phyloP scores from a whole-genome alignment of 1,140 invertebrate species.

The Pseudomyrmex flavicornis region DNA sequence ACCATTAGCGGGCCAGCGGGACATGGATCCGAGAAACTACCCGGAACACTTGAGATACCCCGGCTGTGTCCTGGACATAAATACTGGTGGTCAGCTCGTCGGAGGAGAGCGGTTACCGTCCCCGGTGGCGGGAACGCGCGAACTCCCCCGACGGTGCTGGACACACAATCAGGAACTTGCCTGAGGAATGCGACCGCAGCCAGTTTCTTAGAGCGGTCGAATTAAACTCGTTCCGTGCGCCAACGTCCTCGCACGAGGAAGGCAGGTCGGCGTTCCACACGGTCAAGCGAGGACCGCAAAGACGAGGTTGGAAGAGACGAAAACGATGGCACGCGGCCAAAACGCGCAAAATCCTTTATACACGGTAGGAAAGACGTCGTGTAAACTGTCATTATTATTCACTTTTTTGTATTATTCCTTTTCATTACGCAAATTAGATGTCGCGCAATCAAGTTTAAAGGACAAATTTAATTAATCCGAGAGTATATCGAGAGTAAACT shows the following conservation, averaged over 20 bases:
- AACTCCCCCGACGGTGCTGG: constrained; percentile 71
- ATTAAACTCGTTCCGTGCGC: constrained; percentile 79
- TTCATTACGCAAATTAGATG: background rate
- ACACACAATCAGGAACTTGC: constrained; percentile 81
- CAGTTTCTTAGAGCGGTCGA: constrained; percentile 80
- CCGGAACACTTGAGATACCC: constrained; percentile 73
- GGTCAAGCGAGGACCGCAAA: constrained; percentile 61
- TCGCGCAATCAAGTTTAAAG: constrained; percentile 64
- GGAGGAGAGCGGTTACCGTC: constrained; percentile 66
- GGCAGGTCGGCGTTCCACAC: constrained; percentile 41
- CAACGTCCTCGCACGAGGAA: constrained; percentile 43
- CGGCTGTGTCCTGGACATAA: constrained; percentile 78
- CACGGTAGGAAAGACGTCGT: background rate
- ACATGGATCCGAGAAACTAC: constrained; percentile 70
- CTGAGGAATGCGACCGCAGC: constrained; percentile 79
- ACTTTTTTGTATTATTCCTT: background rate
- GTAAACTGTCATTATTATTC: background rate
- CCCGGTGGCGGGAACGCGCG: constrained; percentile 60
- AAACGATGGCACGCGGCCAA: constrained; percentile 72
- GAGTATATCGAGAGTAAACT: constrained; percentile 74
- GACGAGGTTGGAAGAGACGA: constrained; percentile 54
- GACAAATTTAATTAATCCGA: constrained; percentile 80
- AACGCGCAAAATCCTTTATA: constrained; percentile 1
- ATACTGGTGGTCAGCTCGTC: constrained; percentile 78
- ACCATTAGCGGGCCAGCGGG: constrained; percentile 82